Percentiles rank a stretch among this genome's conserved stretches.
Conservation (phyloP, 2,888 invertebrate genomes). For the Perizoma flavofasciatum region DNA sequence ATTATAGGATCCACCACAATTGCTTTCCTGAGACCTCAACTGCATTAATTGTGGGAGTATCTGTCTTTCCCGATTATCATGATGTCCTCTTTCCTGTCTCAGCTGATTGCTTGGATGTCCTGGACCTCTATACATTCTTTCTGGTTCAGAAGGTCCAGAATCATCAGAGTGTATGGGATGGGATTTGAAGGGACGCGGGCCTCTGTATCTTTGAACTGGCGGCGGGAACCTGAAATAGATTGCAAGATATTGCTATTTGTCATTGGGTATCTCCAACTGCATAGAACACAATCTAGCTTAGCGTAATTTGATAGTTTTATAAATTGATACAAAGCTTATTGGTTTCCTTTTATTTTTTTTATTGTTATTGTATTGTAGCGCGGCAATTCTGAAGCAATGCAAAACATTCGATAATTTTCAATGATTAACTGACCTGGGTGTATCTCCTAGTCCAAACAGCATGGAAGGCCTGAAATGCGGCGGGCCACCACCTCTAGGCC, state of each 20-base stretch:
- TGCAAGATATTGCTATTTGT: neutral
- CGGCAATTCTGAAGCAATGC: conserved; percentile 52
- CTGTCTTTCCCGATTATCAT: conserved; percentile 40
- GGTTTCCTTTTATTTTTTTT: neutral
- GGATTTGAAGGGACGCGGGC: conserved; percentile 47
- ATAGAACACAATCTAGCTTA: neutral
- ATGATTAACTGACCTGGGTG: conserved; percentile 53
- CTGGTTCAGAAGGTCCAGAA: conserved; percentile 46
- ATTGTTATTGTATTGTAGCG: conserved; percentile 45
- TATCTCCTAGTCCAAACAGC: conserved; percentile 51
- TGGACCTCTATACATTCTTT: conserved; percentile 52
- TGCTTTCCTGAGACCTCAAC: conserved; percentile 32
- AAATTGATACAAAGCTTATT: neutral
- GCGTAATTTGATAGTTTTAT: neutral
- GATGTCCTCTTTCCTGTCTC: conserved; percentile 51
- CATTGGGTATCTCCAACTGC: neutral
- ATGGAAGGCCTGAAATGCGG: conserved; percentile 63
- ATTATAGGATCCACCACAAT: conserved; percentile 37
- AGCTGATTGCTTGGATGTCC: conserved; percentile 44
- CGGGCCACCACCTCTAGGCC: conserved; percentile 63
- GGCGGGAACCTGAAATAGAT: conserved; percentile 62
- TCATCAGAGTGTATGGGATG: conserved; percentile 45
- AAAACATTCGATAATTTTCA: conserved; percentile 15
- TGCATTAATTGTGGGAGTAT: conserved; percentile 42
- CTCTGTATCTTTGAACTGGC: conserved; percentile 50